Evolutionary conservation across 2,797 vertebrate species (phyloP).

Genomic region (Neoniphon sammara): DNA sequence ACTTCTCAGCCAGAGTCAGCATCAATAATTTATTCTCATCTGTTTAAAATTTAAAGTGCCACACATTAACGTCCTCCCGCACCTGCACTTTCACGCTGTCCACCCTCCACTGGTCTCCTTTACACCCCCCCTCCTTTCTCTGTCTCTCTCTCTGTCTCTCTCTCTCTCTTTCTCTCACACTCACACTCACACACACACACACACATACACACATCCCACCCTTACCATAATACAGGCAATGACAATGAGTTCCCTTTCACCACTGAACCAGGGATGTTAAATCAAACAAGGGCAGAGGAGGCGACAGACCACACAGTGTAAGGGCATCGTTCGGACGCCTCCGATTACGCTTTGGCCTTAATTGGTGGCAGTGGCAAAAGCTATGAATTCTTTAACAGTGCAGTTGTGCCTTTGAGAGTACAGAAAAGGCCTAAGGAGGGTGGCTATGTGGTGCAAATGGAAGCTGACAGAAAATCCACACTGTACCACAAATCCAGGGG

Average conservation of each 20-base stretch:
- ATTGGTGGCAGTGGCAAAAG: slow-evolving; percentile 79
- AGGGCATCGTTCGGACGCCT: slow-evolving; percentile 78
- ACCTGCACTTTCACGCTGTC: slow-evolving; percentile 86
- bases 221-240: slow-evolving; percentile 73
- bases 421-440: slow-evolving; percentile 60
- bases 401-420: slow-evolving; percentile 50
- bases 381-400: slow-evolving; percentile 81
- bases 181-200: slow-evolving; percentile 9
- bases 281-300: slow-evolving; percentile 80
- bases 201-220: background rate
- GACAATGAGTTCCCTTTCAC: slow-evolving; percentile 75
- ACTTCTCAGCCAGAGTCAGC: slow-evolving; percentile 84
- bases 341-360: slow-evolving; percentile 79
- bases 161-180: slow-evolving; percentile 6
- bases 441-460: slow-evolving; percentile 71
- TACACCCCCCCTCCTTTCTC: slow-evolving; percentile 11
- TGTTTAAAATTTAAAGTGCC: slow-evolving; percentile 88
- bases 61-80: slow-evolving; percentile 85
- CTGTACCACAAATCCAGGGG: slow-evolving; percentile 65
- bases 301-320: slow-evolving; percentile 75
- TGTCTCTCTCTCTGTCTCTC: background rate
- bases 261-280: slow-evolving; percentile 78
- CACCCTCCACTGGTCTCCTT: slow-evolving; percentile 65
- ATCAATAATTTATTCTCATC: slow-evolving; percentile 86
- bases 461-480: slow-evolving; percentile 82